Base-by-base conservation (phyloP, 2,888 invertebrate species). In the Pomacea canaliculata region DNA sequence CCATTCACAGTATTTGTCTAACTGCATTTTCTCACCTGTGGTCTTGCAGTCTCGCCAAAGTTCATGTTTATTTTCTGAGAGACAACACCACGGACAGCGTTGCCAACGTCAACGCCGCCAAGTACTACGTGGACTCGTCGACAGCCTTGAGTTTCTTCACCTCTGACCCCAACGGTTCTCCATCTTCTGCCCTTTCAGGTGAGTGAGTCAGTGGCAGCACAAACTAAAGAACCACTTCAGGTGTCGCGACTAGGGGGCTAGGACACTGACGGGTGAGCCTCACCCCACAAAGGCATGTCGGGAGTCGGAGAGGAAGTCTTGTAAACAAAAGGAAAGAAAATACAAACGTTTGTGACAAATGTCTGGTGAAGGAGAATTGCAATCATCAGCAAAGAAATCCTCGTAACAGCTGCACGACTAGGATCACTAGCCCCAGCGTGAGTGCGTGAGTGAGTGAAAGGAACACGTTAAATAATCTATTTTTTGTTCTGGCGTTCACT, bases 111-210 rank as follows among this genome's bases (percentile, higher is more conserved):
- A 69, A 59, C 60, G 63, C 65, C 8, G 76, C 68, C 51, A 86
- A 86, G 77, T 71, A 71, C 13, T 84, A 84, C 68, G 77, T 86
- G 12, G 75, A 81, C 5, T 77, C 81, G 51, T 77, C 77, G 27
- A 77, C 81, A 27, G 83, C 85, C 13, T 77, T 82, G 46, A 71
- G 79, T n/a, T 71, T 82, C 19, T 80, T 83, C 46, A 80, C 85
- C 27, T 62, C 80, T 13, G 83, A 84, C 68, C 76, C 81, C 16
- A 73, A 71, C 4, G 85, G 85, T 5, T 78, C 81, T 1, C 84
- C 85, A 23, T 80, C 82, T 18, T 70, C 74, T 2, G 79, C 70
- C 13, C 83, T 85, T 18, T 76, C 79, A 74, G 85, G 85, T 85
- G 77, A 8, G 70, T 27, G 19, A 49, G 19, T 8, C 23, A 37